Evolutionary conservation across 1,140 invertebrate species (phyloP), one percentile per base, ranked within the genome.

Genomic region (Phymastichus coffea): DNA sequence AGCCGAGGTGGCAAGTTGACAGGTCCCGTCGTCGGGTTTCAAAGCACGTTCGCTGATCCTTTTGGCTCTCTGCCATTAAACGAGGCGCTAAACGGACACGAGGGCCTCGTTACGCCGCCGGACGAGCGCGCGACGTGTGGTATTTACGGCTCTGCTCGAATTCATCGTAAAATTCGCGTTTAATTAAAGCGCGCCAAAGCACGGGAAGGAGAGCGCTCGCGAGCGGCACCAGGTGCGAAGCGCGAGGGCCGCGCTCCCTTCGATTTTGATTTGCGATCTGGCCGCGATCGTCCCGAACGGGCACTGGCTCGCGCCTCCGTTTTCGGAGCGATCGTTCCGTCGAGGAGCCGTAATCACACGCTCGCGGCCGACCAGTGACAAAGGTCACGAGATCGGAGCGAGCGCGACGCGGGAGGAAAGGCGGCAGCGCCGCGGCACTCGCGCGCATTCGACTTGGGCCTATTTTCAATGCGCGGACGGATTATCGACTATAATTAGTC

Each of bases 161-260:
- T 70, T 68, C 69, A 70, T 65, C 64, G 63, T 52, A 43, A 53
- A 49, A 57, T 47, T 53, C 41, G 51, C 35, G 46, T 68, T 57
- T 67, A 70, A 70, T 70, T 70, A 63, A 69, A 56, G 57, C 56
- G n/a, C n/a, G n/a, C n/a, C n/a, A n/a, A n/a, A n/a, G n/a, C n/a
- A n/a, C n/a, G n/a, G n/a, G n/a, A n/a, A n/a, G n/a, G n/a, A n/a
- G n/a, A n/a, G n/a, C 64, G 63, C 61, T 68, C 61, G 62, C 37
- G 62, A 47, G 54, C 44, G 35, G 44, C 60, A 38, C 62, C 60
- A 41, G 59, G 53, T 55, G 55, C 57, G 44, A 52, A 19, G 14
- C 15, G 28, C 49, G n/a, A 14, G 28, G 12, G 8, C 0, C 40
- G 15, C 19, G 17, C 52, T 35, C 19, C 26, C 46, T 44, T 44